Percentiles rank a stretch among this genome's conserved stretches.
Conservation (phyloP, 1,140 invertebrate species). For the Drosophila cardini region DNA sequence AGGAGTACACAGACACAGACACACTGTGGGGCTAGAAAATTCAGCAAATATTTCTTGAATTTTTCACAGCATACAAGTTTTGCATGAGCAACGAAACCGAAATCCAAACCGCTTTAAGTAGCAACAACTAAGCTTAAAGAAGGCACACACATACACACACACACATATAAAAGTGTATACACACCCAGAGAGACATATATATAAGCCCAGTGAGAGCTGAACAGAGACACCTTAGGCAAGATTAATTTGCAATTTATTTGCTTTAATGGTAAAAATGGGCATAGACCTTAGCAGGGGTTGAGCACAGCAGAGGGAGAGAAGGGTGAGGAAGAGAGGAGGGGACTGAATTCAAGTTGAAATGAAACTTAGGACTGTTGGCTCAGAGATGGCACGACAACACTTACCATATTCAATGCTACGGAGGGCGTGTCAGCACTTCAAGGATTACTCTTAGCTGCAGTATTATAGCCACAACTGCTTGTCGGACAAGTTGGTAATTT, state of each 20-base stretch:
- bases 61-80: conserved; percentile 16
- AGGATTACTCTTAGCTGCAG: conserved; percentile 10
- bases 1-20: conserved; percentile 2
- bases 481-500: conserved; percentile 54
- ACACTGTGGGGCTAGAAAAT: background rate
- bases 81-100: conserved; percentile 13
- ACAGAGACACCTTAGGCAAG: conserved; percentile 64
- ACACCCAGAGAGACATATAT: background rate
- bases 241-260: conserved; percentile 84
- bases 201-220: background rate
- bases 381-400: conserved; percentile 54
- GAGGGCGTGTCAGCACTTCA: background rate
- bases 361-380: conserved; percentile 13
- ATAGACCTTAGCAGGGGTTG: conserved; percentile 4
- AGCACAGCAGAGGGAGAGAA: background rate
- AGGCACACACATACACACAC: conserved; percentile 1
- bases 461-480: conserved; percentile 26
- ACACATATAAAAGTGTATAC: conserved; percentile 5
- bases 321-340: conserved; percentile 1
- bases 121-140: conserved; percentile 1
- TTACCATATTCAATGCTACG: conserved; percentile 37
- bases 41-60: conserved; percentile 12
- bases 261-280: conserved; percentile 57
- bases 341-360: background rate
- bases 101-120: conserved; percentile 65